phyloP scores from a whole-genome alignment of 2,113 vertebrate species.

The Petrocephalus microphthalmus region DNA sequence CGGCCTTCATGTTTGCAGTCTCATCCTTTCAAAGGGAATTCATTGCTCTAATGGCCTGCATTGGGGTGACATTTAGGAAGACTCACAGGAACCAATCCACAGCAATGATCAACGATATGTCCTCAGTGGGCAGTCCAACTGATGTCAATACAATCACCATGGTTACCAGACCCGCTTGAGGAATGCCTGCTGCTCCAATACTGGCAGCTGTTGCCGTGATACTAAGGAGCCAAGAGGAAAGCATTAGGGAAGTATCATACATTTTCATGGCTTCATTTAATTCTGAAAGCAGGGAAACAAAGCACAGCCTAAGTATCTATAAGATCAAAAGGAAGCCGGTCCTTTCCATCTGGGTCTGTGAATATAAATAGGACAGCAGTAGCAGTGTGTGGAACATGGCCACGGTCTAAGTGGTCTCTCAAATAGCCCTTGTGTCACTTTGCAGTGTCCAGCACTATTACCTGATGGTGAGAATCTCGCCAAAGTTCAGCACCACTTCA shows the following conservation, averaged over 20 bases:
- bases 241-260: slow-evolving; percentile 34
- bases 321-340: not conserved
- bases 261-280: slow-evolving; percentile 1
- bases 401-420: too few species aligned
- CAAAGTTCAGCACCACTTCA: slow-evolving; percentile 91
- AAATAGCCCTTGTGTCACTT: not conserved
- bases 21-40: slow-evolving; percentile 55
- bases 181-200: slow-evolving; percentile 92
- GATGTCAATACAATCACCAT: slow-evolving; percentile 97
- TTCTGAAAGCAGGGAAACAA: too few species aligned
- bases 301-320: not conserved
- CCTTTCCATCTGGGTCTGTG: not conserved
- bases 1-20: not conserved
- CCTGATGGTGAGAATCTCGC: slow-evolving; percentile 97
- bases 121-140: slow-evolving; percentile 90
- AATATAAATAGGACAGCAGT: not conserved
- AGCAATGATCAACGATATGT: slow-evolving; percentile 89
- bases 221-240: slow-evolving; percentile 56
- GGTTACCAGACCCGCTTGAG: slow-evolving; percentile 93
- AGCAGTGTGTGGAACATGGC: not conserved
- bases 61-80: slow-evolving; percentile 63
- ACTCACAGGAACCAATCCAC: slow-evolving; percentile 99
- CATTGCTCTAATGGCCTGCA: slow-evolving; percentile 37
- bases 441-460: slow-evolving; percentile 37
- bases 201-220: slow-evolving; percentile 95